phyloP scores from a whole-genome alignment of 53 echinoderm and acorn worm species.

The Stichopus horrens region DNA sequence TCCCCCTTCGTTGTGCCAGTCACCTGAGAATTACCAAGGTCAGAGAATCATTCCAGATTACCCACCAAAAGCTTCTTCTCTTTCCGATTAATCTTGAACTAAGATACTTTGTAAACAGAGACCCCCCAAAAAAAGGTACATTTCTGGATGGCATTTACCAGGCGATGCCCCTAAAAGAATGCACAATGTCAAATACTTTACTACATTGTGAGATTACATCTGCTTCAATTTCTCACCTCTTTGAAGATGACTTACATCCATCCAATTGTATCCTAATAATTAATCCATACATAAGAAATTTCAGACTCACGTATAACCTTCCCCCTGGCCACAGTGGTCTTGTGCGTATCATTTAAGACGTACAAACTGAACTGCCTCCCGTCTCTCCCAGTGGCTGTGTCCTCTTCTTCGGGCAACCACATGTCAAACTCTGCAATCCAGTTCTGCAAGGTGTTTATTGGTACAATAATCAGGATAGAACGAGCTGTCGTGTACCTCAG shows the following conservation, averaged over 20 bases:
- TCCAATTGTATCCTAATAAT: too few relatives aligned
- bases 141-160: not conserved
- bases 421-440: slow-evolving; percentile 97
- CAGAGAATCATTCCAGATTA: too few relatives aligned
- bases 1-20: slow-evolving; percentile 82
- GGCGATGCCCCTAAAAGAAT: not conserved
- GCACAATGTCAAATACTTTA: not conserved
- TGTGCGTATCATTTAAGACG: slow-evolving; percentile 80
- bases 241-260: too few relatives aligned
- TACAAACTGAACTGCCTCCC: slow-evolving; percentile 68
- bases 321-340: slow-evolving; percentile 80
- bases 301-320: slow-evolving; percentile 80
- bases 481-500: slow-evolving; percentile 74
- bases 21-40: slow-evolving; percentile 46
- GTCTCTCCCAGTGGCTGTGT: slow-evolving; percentile 17
- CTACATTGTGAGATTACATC: too few relatives aligned
- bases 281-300: not conserved
- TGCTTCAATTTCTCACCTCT: too few relatives aligned
- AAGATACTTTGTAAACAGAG: not conserved
- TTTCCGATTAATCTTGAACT: too few relatives aligned
- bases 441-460: slow-evolving; percentile 97
- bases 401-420: slow-evolving; percentile 75
- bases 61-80: too few relatives aligned
- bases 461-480: slow-evolving; percentile 83
- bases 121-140: not conserved